These are phyloP conservation scores for Channa argus DNA, from an alignment of 2,113 vertebrate genomes.

Conservation along the genomic window DNA sequence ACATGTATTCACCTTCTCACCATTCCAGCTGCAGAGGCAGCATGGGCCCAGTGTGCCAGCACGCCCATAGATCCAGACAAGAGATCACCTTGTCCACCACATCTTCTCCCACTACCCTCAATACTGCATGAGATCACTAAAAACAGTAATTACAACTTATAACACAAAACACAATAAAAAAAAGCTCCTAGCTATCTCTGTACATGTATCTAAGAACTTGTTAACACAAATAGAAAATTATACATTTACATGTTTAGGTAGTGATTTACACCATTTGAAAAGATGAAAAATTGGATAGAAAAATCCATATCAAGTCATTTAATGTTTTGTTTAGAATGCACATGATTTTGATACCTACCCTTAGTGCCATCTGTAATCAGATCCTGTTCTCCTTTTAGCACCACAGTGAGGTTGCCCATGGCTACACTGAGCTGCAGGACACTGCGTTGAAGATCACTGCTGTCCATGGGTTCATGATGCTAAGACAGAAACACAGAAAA, in stretches of 20 bases:
- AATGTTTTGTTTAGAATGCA: not conserved
- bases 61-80: conserved; percentile 93
- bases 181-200: too few relatives aligned
- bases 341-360: conserved; percentile 80
- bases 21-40: conserved; percentile 84
- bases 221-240: too few relatives aligned
- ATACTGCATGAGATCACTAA: conserved; percentile 89
- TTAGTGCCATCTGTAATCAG: conserved; percentile 93
- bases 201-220: too few relatives aligned
- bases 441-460: conserved; percentile 83
- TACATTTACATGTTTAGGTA: not conserved
- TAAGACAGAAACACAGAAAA: conserved; percentile 63
- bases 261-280: not conserved
- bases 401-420: conserved; percentile 93
- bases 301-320: not conserved
- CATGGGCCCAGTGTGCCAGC: conserved; percentile 93
- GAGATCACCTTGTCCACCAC: conserved; percentile 96
- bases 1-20: conserved; percentile 84
- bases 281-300: not conserved
- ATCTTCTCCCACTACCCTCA: conserved; percentile 92
- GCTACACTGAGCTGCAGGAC: conserved; percentile 90
- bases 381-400: conserved; percentile 94
- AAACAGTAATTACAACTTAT: conserved; percentile 13
- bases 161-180: too few relatives aligned
- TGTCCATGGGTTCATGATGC: conserved; percentile 88